Conservation (phyloP, 2,113 vertebrate species). For the Rhinolophus sinicus region DNA sequence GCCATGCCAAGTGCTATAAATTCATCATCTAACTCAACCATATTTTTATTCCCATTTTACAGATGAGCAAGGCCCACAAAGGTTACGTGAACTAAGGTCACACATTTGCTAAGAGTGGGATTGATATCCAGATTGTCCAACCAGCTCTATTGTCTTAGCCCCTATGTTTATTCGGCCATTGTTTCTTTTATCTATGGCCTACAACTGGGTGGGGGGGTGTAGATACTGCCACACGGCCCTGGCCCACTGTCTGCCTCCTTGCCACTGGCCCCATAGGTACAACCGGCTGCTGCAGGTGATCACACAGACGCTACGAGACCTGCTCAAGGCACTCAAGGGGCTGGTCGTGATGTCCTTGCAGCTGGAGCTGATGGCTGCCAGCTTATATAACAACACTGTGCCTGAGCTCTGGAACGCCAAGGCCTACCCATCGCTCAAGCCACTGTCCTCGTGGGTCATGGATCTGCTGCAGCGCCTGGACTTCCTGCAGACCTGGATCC, state of each 20-base stretch:
- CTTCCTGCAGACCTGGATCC: slow-evolving; percentile 91
- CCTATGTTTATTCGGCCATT: not conserved
- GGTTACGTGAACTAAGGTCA: not conserved
- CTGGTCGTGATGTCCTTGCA: slow-evolving; percentile 94
- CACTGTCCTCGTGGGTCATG: slow-evolving; percentile 92
- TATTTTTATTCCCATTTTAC: not conserved
- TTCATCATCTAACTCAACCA: not conserved
- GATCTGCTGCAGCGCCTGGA: slow-evolving; percentile 90
- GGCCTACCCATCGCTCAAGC: slow-evolving; percentile 94
- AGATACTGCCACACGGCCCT: not conserved
- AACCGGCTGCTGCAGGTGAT: slow-evolving; percentile 91
- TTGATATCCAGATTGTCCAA: not conserved
- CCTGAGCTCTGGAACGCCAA: slow-evolving; percentile 93
- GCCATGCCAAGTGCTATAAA: not conserved
- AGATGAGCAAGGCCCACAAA: not conserved
- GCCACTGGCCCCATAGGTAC: slow-evolving; percentile 86
- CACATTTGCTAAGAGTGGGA: not conserved
- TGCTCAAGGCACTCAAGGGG: slow-evolving; percentile 93
- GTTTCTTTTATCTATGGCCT: not conserved
- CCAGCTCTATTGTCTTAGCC: not conserved
- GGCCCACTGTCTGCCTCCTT: not conserved
- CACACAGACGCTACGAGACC: slow-evolving; percentile 87
- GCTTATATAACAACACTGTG: slow-evolving; percentile 92
- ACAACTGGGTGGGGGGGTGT: not conserved
- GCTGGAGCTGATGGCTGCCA: slow-evolving; percentile 93